Percentiles rank a stretch among this genome's conserved stretches.
Conservation (phyloP, 23 tunicate species). For the Phallusia fumigata region DNA sequence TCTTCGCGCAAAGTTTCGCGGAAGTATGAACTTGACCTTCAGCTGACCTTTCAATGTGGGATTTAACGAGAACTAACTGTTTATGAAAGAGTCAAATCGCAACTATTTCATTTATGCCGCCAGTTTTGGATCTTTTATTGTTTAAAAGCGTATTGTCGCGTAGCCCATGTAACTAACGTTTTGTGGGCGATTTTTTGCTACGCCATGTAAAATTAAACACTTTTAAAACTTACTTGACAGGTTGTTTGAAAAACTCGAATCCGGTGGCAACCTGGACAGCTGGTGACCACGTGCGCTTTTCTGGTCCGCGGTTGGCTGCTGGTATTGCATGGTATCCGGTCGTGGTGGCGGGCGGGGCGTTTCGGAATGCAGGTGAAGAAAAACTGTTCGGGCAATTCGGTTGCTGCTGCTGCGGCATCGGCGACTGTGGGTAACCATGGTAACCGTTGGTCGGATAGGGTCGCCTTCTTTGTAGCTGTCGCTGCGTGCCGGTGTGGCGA, state of each 20-base stretch:
- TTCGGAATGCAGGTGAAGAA: neutral
- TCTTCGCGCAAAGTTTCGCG: neutral
- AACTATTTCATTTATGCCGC: no score
- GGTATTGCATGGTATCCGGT: neutral
- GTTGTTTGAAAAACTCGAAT: conserved; percentile 44
- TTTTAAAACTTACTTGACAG: conserved; percentile 53
- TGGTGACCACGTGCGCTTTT: conserved; percentile 5
- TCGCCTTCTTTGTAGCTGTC: neutral
- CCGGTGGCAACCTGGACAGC: conserved; percentile 31
- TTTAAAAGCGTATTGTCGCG: no score
- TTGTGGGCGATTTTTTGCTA: no score
- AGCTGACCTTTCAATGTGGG: no score
- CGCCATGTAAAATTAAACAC: no score
- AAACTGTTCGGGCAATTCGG: neutral
- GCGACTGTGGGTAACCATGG: neutral
- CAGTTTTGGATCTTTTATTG: no score
- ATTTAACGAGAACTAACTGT: no score
- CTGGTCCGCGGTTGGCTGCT: neutral
- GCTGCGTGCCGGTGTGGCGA: neutral
- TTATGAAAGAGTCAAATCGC: no score
- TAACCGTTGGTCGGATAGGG: neutral
- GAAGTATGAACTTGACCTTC: neutral
- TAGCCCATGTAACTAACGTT: no score
- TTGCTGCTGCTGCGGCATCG: neutral
- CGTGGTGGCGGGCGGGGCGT: neutral